Conservation (phyloP, 2,797 vertebrate species). For the Telmatherina bonti region DNA sequence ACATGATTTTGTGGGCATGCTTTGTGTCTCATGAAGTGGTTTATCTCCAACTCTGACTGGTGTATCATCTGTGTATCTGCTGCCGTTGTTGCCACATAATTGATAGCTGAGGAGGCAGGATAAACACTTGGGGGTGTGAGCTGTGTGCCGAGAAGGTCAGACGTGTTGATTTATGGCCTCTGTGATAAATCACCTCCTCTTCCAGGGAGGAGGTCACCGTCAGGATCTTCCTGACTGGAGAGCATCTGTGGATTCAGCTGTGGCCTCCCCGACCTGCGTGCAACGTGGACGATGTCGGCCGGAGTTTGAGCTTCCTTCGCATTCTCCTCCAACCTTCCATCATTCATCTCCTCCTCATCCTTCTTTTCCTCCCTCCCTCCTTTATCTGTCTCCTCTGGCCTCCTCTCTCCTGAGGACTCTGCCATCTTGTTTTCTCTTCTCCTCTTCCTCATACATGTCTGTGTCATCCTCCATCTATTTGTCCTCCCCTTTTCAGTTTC, state of each 20-base stretch:
- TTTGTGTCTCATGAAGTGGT: slow-evolving; percentile 10
- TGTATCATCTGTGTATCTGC: slow-evolving; percentile 42
- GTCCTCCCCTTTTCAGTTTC: slow-evolving; percentile 29
- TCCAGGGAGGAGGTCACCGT: slow-evolving; percentile 69
- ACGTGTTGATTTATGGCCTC: slow-evolving; percentile 77
- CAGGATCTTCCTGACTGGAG: slow-evolving; percentile 68
- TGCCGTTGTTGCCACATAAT: slow-evolving; percentile 53
- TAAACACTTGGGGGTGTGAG: slow-evolving; percentile 75
- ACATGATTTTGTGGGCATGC: neutral
- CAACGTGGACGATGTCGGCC: slow-evolving; percentile 44
- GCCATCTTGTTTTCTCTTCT: slow-evolving; percentile 25
- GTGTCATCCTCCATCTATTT: slow-evolving; percentile 31
- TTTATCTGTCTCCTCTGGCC: slow-evolving; percentile 12
- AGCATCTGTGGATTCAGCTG: slow-evolving; percentile 85
- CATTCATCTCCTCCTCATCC: slow-evolving; percentile 48
- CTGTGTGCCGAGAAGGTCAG: slow-evolving; percentile 76
- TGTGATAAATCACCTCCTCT: slow-evolving; percentile 81
- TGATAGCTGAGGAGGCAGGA: slow-evolving; percentile 61
- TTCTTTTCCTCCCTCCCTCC: slow-evolving; percentile 27
- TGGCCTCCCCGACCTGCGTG: slow-evolving; percentile 74
- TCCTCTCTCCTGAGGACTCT: neutral
- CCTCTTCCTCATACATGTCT: slow-evolving; percentile 16
- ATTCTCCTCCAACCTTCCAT: slow-evolving; percentile 51
- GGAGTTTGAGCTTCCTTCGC: slow-evolving; percentile 48
- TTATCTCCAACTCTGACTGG: slow-evolving; percentile 17